These are phyloP conservation scores for Cryptoleucopteryx plumbea DNA, from an alignment of 2,113 vertebrate genomes.

Conservation along the genomic window DNA sequence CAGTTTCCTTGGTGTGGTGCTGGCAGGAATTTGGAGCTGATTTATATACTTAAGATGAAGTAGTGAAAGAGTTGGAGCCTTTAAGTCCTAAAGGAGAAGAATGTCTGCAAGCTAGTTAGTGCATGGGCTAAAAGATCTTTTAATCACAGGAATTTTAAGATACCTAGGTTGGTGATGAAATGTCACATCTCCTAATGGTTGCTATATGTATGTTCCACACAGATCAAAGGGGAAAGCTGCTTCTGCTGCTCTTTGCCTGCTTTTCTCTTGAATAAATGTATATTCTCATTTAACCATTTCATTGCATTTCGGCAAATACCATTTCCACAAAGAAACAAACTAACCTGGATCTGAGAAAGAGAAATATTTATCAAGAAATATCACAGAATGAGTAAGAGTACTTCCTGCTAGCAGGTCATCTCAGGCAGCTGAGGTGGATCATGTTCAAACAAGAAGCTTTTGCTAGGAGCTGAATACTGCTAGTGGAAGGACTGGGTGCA, in stretches of 20 bases:
- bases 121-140: neutral
- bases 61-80: neutral
- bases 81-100: neutral
- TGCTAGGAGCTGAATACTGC: neutral
- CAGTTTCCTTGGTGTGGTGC: neutral
- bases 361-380: neutral
- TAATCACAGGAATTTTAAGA: constrained; percentile 3
- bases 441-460: neutral
- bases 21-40: neutral
- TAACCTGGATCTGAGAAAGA: neutral
- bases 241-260: constrained; percentile 23
- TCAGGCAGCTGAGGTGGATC: neutral
- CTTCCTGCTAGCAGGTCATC: neutral
- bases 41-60: neutral
- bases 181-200: neutral
- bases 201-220: neutral
- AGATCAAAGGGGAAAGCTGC: constrained; percentile 21
- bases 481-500: neutral
- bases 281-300: neutral
- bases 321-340: neutral
- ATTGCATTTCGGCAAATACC: neutral
- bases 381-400: neutral
- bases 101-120: neutral
- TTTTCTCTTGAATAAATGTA: constrained; percentile 13
- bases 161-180: constrained; percentile 18